Percentiles rank a stretch among this genome's conserved stretches.
phyloP scores from a whole-genome alignment of 2,888 invertebrate genomes.

The Platycheirus rosarum region DNA sequence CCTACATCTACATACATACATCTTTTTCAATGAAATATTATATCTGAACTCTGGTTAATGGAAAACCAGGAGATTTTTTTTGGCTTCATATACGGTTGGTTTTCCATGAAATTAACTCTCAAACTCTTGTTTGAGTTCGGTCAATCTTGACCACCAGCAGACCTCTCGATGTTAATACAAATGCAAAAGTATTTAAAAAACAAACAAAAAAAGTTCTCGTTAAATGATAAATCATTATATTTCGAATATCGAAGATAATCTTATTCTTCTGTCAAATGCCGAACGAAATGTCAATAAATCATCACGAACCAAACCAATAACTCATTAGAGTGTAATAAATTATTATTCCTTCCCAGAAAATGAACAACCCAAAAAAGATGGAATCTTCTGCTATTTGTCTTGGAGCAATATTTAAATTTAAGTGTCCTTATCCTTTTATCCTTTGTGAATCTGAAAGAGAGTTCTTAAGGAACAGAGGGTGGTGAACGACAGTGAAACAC shows the following conservation, averaged over 20 bases:
- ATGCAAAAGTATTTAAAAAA: no score
- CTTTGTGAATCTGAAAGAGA: no score
- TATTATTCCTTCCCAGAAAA: background rate
- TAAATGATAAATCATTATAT: conserved; percentile 23
- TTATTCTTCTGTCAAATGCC: conserved; percentile 6
- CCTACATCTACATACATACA: no score
- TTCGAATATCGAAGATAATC: conserved; percentile 11
- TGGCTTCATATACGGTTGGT: background rate
- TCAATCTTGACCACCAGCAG: conserved; percentile 12
- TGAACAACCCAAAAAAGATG: background rate
- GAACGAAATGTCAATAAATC: conserved; percentile 13
- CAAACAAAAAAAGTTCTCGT: conserved; percentile 5
- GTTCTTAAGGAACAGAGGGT: no score
- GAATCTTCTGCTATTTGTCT: background rate
- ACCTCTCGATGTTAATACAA: no score
- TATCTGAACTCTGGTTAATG: no score
- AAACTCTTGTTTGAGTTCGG: no score
- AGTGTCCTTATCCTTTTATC: background rate
- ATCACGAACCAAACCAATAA: conserved; percentile 18
- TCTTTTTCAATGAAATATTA: no score
- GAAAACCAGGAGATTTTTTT: no score
- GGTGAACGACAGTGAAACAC: no score
- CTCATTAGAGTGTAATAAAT: conserved; percentile 19
- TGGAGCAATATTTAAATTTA: conserved; percentile 5
- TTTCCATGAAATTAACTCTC: conserved; percentile 5